A percentile compares a stretch with the other conserved stretches of the same genome.
These are phyloP conservation scores for Ageneiosus marmoratus DNA, from an alignment of 2,113 vertebrate genomes.

Conservation along the genomic window DNA sequence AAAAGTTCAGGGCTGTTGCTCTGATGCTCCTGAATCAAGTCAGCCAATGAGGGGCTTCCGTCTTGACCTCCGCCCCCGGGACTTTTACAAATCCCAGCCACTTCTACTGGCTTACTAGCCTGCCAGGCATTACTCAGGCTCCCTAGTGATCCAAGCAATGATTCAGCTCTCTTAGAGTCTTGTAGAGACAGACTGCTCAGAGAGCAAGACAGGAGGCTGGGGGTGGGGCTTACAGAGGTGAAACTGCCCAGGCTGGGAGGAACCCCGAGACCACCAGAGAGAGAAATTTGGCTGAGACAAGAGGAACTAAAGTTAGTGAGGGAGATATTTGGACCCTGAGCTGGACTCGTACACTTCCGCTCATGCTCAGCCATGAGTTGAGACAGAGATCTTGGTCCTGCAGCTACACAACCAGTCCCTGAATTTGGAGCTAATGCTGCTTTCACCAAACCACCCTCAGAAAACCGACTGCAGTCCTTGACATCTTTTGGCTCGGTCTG, in stretches of 20 bases:
- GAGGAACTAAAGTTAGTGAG: neutral
- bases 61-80: constrained; percentile 52
- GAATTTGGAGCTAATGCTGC: neutral
- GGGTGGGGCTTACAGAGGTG: neutral
- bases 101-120: constrained; percentile 57
- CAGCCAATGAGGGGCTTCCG: constrained; percentile 80
- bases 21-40: constrained; percentile 83
- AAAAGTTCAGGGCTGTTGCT: constrained; percentile 63
- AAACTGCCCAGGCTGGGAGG: constrained; percentile 15
- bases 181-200: constrained; percentile 71
- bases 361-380: constrained; percentile 67
- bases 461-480: neutral
- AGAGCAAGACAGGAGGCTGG: constrained; percentile 65
- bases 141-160: constrained; percentile 63
- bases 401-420: neutral
- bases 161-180: constrained; percentile 46
- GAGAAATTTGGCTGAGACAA: constrained; percentile 48
- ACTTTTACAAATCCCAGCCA: constrained; percentile 43
- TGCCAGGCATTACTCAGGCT: constrained; percentile 66
- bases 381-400: constrained; percentile 53
- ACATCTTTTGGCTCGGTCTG: constrained; percentile 45
- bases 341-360: constrained; percentile 52
- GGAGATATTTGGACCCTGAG: constrained; percentile 48
- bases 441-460: constrained; percentile 25
- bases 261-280: constrained; percentile 47